These are phyloP conservation scores for Brotula barbata DNA, from an alignment of 2,797 vertebrate species.

Conservation along the genomic window DNA sequence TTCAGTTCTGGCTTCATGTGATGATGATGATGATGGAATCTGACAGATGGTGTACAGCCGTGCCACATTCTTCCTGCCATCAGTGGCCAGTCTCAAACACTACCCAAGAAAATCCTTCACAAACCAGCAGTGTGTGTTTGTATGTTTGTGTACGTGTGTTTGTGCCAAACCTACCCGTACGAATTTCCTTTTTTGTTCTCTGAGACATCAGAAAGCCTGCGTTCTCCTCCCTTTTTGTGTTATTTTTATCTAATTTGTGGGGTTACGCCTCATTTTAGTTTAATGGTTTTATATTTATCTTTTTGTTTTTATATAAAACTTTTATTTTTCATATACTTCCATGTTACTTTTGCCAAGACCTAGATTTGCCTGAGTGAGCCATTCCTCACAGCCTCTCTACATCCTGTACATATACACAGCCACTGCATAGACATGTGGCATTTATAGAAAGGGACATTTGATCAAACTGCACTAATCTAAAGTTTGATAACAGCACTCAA, in stretches of 20 bases:
- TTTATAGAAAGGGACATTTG: constrained; percentile 1
- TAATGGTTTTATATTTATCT: constrained; percentile 68
- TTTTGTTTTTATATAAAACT: constrained; percentile 43
- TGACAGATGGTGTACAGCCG: constrained; percentile 36
- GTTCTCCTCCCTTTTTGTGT: constrained; percentile 39
- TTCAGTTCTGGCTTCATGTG: constrained; percentile 82
- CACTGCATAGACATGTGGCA: constrained; percentile 4
- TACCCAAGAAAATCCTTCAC: constrained; percentile 39
- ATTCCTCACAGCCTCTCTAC: constrained; percentile 8
- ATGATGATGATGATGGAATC: constrained; percentile 65
- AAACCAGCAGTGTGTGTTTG: constrained; percentile 25
- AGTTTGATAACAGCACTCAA: neutral
- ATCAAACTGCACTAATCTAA: neutral
- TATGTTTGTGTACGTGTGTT: constrained; percentile 33
- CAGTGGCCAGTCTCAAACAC: constrained; percentile 55
- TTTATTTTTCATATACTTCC: constrained; percentile 20
- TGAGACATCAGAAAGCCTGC: constrained; percentile 18
- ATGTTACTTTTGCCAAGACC: constrained; percentile 17
- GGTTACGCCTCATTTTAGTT: constrained; percentile 54
- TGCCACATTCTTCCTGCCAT: constrained; percentile 23
- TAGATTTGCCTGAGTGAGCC: constrained; percentile 8
- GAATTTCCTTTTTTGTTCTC: constrained; percentile 13
- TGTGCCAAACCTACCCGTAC: constrained; percentile 60
- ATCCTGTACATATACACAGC: constrained; percentile 12
- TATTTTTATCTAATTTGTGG: constrained; percentile 49